These are phyloP conservation scores for Pygoscelis antarcticus DNA, from an alignment of 2,113 vertebrate species.

Conservation along the genomic window DNA sequence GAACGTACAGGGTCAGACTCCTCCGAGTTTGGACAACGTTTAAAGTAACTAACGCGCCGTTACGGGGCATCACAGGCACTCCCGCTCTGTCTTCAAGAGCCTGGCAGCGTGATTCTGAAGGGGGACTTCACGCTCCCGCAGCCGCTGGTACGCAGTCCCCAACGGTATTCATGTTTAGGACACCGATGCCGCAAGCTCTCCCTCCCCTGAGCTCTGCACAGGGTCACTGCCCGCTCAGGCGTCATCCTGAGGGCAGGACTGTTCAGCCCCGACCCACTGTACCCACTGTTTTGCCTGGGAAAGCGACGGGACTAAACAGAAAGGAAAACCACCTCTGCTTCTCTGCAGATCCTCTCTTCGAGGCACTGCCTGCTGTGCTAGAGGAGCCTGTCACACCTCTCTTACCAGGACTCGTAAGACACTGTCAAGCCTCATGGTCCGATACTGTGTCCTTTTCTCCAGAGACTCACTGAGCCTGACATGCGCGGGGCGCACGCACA, in stretches of 20 bases:
- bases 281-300: not conserved
- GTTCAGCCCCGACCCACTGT: not conserved
- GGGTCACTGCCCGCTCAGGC: too few relatives aligned
- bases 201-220: not conserved
- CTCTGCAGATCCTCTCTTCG: not conserved
- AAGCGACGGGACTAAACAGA: not conserved
- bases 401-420: not conserved
- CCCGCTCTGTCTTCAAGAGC: not conserved
- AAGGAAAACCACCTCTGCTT: not conserved
- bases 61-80: not conserved
- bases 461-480: not conserved
- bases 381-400: not conserved
- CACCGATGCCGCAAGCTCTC: not conserved
- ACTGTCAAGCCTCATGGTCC: not conserved
- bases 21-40: not conserved
- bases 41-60: not conserved
- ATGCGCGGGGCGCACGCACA: not conserved
- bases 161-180: fast-evolving
- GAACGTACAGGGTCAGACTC: not conserved
- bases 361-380: not conserved
- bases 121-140: not conserved
- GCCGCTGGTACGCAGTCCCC: not conserved
- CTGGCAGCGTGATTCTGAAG: not conserved
- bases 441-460: not conserved
- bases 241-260: not conserved